phyloP scores from a whole-genome alignment of 2,888 invertebrate genomes.

The Incurvaria masculella region DNA sequence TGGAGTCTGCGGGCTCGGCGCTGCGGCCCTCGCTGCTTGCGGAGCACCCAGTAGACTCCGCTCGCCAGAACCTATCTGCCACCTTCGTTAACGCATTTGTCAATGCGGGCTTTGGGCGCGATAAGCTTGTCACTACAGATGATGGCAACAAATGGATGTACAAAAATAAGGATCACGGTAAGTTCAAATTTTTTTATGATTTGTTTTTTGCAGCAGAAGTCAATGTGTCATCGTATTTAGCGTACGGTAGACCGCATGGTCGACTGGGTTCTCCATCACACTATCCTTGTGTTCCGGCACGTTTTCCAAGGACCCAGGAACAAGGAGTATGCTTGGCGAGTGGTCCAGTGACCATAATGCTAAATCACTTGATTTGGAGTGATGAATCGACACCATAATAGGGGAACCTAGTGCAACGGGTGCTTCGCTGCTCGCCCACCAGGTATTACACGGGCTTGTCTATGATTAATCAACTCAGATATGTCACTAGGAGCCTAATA shows the following conservation, averaged over 20 bases:
- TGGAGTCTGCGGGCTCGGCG: constrained; percentile 75
- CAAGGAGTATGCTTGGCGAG: too few relatives aligned
- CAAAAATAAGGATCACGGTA: constrained; percentile 93
- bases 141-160: constrained; percentile 85
- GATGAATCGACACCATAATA: too few relatives aligned
- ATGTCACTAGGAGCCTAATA: too few relatives aligned
- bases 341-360: too few relatives aligned
- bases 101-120: constrained; percentile 95
- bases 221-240: background rate
- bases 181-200: too few relatives aligned
- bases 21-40: constrained; percentile 68
- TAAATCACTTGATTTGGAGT: too few relatives aligned
- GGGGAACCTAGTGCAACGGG: too few relatives aligned
- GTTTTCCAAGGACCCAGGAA: too few relatives aligned
- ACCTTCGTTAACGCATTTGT: constrained; percentile 99
- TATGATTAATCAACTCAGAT: too few relatives aligned
- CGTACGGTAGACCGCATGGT: background rate
- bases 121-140: constrained; percentile 90
- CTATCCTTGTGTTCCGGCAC: background rate
- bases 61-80: constrained; percentile 93
- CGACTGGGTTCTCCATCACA: background rate
- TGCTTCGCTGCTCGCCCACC: too few relatives aligned
- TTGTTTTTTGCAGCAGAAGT: background rate
- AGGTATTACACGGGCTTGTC: too few relatives aligned
- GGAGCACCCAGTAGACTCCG: constrained; percentile 84